Evolutionary conservation across 2,888 invertebrate species (phyloP), one percentile per base, ranked within the genome.

Genomic region (Macropis europaea): DNA sequence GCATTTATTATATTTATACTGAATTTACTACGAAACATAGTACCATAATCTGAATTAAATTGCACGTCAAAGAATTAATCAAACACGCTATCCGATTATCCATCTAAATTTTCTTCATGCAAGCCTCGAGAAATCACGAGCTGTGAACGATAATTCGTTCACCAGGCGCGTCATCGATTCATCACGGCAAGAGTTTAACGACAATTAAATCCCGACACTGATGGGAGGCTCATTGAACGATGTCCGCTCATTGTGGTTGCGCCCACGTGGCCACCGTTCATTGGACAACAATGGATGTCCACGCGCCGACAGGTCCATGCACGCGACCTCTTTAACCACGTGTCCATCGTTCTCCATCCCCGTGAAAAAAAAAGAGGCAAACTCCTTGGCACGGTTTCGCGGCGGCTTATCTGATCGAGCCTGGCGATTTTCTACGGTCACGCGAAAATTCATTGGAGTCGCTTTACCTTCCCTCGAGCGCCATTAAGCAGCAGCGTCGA

Each of bases 161-260:
- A 26, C 22, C 15, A 1, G 30, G 26, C 32, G 4, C 56, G 61
- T 48, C 57, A 48, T 40, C 57, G 61, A 64, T 62, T 64, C 36
- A 45, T 73, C 38, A 30, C 26, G 13, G 24, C 11, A 32, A 34
- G 34, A 45, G 28, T 36, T 71, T 43, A 72, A 60, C 42, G 76
- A 79, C 73, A 76, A 76, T 82, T 76, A 73, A 64, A 72, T 73
- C 52, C 50, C 76, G 30, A 52, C 56, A 36, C 19, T 68, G 63
- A 78, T 70, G 63, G n/a, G 59, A 59, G 50, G 47, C 32, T 45
- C 64, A 48, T 78, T 77, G n/a, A 78, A 73, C 43, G 71, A 76
- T 48, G 66, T 50, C 38, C 34, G 62, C 30, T 32, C 45, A 54
- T 54, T 38, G 54, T 9, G 53, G 60, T 64, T 42, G 63, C 73